Conservation (phyloP, 2,888 invertebrate genomes). For the Myopa testacea region DNA sequence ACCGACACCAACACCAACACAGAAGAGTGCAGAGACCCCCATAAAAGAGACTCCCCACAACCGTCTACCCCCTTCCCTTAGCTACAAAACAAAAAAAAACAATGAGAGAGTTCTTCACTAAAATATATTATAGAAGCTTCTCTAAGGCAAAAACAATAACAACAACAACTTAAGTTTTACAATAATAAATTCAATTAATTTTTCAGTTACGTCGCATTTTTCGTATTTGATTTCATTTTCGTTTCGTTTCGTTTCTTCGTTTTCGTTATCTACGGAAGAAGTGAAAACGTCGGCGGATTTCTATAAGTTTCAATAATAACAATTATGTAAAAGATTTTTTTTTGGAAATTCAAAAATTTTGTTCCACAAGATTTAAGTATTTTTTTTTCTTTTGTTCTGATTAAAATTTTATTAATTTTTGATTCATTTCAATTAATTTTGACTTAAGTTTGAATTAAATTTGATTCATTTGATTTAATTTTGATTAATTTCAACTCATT, state of each 20-base stretch:
- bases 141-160: not conserved
- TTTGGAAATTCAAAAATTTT: conserved; percentile 57
- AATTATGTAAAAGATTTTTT: conserved; percentile 45
- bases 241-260: conserved; percentile 49
- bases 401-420: too few relatives aligned
- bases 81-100: too few relatives aligned
- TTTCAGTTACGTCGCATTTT: conserved; percentile 37
- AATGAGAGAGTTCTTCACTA: too few relatives aligned
- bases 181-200: conserved; percentile 69
- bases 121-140: not conserved
- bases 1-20: too few relatives aligned
- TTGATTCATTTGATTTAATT: too few relatives aligned
- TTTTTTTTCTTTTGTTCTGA: conserved; percentile 20
- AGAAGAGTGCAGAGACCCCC: too few relatives aligned
- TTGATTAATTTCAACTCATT: too few relatives aligned
- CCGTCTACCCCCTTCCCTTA: too few relatives aligned
- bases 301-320: conserved; percentile 57
- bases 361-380: conserved; percentile 54
- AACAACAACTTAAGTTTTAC: not conserved
- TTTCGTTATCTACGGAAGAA: conserved; percentile 52
- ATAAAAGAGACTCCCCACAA: too few relatives aligned
- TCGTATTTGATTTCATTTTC: not conserved
- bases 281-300: conserved; percentile 67
- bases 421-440: too few relatives aligned
- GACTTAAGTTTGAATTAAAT: too few relatives aligned